phyloP scores from a whole-genome alignment of 2,113 vertebrate genomes.

The Corapipo altera region DNA sequence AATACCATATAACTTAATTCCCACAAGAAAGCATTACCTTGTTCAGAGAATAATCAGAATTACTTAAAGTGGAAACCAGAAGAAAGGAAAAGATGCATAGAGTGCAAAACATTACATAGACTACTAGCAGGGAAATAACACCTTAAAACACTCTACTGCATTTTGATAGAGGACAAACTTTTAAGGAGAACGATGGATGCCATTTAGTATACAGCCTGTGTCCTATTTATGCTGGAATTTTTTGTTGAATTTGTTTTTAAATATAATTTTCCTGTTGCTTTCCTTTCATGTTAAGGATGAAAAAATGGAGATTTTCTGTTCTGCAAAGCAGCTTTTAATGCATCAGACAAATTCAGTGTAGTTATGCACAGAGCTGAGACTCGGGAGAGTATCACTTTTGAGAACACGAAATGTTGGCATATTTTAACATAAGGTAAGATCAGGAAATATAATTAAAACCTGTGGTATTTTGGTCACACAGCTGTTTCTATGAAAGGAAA shows the following conservation, averaged over 20 bases:
- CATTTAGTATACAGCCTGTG: background rate
- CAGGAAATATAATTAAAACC: background rate
- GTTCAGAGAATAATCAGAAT: constrained; percentile 11
- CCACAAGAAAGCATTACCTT: background rate
- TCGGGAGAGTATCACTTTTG: background rate
- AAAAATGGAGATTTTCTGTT: background rate
- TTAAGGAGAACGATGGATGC: background rate
- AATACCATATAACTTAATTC: constrained; percentile 16
- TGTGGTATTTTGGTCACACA: background rate
- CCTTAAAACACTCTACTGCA: background rate
- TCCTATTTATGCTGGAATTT: background rate
- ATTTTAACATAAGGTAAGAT: background rate
- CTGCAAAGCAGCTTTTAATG: background rate
- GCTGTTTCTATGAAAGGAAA: background rate
- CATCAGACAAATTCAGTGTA: background rate
- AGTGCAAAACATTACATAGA: background rate
- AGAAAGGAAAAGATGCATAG: background rate
- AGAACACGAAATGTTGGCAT: background rate
- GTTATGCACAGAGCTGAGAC: background rate
- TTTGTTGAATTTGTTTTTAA: background rate
- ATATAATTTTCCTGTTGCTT: background rate
- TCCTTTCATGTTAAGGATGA: background rate
- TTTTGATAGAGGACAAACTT: background rate
- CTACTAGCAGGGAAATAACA: background rate
- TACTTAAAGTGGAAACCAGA: constrained; percentile 7